Evolutionary conservation across 2,113 vertebrate species (phyloP).

Genomic region (Furnarius figulus): DNA sequence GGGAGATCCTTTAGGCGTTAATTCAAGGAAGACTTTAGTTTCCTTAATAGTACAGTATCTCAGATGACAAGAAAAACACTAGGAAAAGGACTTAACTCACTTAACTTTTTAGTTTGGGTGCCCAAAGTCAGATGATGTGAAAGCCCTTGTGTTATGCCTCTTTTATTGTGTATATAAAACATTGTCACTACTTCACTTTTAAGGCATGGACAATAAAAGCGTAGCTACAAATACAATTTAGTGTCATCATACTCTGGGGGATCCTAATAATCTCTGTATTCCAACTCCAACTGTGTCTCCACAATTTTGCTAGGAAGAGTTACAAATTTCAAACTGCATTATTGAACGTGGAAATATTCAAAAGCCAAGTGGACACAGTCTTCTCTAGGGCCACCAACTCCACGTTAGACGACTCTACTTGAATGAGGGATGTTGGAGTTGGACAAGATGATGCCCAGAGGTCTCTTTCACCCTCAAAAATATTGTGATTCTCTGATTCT

Average conservation of each 20-base stretch:
- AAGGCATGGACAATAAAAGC: not conserved
- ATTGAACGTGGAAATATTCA: not conserved
- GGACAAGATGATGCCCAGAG: not conserved
- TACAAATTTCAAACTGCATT: not conserved
- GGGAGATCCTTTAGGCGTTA: not conserved
- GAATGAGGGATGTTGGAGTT: not conserved
- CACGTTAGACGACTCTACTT: not conserved
- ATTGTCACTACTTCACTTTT: not conserved
- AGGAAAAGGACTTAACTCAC: not conserved
- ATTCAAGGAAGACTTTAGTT: not conserved
- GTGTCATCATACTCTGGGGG: not conserved
- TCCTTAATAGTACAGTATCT: not conserved
- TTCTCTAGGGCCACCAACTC: not conserved
- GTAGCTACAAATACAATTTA: not conserved
- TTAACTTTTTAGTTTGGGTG: not conserved
- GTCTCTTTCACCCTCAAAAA: not conserved
- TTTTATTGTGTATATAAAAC: not conserved
- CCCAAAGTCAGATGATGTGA: not conserved
- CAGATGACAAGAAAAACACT: not conserved
- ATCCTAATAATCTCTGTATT: not conserved
- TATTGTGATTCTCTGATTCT: not conserved
- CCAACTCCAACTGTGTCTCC: not conserved
- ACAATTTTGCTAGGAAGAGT: not conserved
- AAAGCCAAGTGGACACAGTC: not conserved
- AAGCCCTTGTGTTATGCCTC: not conserved